Conservation (phyloP, 2,888 invertebrate genomes). For the Yponomeuta plumbellus region DNA sequence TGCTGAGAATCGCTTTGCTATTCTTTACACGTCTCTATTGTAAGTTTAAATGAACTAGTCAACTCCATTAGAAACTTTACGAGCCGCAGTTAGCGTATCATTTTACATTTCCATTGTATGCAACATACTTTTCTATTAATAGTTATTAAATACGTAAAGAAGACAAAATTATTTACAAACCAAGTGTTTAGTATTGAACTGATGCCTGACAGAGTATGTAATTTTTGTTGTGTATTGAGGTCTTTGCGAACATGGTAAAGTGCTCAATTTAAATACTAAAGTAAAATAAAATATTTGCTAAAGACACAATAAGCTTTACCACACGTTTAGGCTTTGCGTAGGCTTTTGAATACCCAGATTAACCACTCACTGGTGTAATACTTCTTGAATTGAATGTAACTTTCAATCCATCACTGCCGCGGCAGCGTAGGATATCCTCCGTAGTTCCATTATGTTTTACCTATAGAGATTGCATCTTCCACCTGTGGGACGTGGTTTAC, state of each 20-base stretch:
- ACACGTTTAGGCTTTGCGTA: not conserved
- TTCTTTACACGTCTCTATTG: not conserved
- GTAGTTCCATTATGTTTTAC: not conserved
- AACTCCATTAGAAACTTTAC: not conserved
- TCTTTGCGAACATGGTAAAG: not conserved
- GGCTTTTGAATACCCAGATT: no score
- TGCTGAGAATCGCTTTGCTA: not conserved
- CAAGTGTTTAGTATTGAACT: no score
- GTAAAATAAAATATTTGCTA: not conserved
- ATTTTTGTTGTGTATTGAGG: not conserved
- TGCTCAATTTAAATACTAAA: not conserved
- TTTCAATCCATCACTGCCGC: slow-evolving; percentile 10
- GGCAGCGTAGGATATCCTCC: slow-evolving; percentile 1
- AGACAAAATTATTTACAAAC: no score
- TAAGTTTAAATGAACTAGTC: not conserved
- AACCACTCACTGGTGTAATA: no score
- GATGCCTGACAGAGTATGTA: no score
- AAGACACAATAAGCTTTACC: not conserved
- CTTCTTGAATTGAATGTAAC: no score
- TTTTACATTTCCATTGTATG: not conserved
- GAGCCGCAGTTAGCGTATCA: not conserved
- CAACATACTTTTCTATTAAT: not conserved
- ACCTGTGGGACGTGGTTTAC: slow-evolving; percentile 26
- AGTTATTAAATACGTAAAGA: not conserved
- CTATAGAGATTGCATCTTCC: slow-evolving; percentile 15